Base-by-base conservation (phyloP, 2,797 vertebrate genomes). In the Amphiprion clarkii region DNA sequence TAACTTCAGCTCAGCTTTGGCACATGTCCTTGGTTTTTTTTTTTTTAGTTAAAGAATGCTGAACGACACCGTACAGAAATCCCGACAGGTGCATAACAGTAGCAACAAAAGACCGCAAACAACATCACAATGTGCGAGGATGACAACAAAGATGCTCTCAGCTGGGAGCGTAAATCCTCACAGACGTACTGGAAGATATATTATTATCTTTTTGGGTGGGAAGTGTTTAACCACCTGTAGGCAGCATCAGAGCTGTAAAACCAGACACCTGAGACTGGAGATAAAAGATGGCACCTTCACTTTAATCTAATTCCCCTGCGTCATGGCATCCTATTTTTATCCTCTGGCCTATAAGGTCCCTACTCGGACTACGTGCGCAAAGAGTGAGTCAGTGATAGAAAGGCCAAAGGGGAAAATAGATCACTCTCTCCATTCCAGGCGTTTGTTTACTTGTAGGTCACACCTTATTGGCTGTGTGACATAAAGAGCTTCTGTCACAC, bases 291-390 rank as follows among this genome's bases (percentile, higher is more conserved):
- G 71, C 83, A 89, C 88, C 87, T 83, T 89, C 84, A 79, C 87
- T 92, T 86, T 88, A 90, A 92, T 89, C 92, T 76, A 76, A 90
- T 89, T 84, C 86, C 87, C 85, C 80, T 92, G 88, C 90, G 90
- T 94, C 94, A 94, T 60, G 70, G 62, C 46, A 33, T 65, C 74
- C 88, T 92, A 89, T 89, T 92, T 88, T 89, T 93, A 92, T 81
- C 88, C 83, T 14, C 25, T 80, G 81, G 84, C 87, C 90, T 81
- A 79, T 81, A 87, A 84, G 79, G 87, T 90, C 52, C 60, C 63
- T 57, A 9, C 69, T 71, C 59, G 42, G 64, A 67, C 79, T 73
- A 23, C 53, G 11, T 66, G 77, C 27, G 56, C 81, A 52, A 65
- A 86, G 73, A 74, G 52, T 87, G 87, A 92, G 77, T 89, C 87